These are phyloP conservation scores for Dipodomys spectabilis DNA, from an alignment of 2,113 vertebrate genomes.

Conservation along the genomic window DNA sequence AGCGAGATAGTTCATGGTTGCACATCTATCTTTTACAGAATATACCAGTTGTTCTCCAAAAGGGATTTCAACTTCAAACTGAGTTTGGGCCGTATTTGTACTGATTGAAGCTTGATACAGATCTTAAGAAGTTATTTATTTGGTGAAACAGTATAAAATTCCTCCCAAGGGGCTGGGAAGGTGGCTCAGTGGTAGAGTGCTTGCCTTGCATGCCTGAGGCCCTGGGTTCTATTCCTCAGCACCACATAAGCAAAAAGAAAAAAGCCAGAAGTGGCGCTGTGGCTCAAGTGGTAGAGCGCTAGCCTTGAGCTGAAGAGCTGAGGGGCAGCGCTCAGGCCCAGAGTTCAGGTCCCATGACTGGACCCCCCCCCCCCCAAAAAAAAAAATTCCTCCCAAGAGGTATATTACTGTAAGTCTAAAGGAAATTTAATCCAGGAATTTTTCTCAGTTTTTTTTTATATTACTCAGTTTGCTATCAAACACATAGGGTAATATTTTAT, in stretches of 20 bases:
- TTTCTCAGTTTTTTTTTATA: not conserved
- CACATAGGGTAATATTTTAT: constrained; percentile 50
- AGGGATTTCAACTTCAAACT: constrained; percentile 12
- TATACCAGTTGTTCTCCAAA: not conserved
- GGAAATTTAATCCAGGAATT: constrained; percentile 15
- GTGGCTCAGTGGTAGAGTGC: too few species aligned
- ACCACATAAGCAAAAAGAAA: too few species aligned
- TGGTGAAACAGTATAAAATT: constrained; percentile 25
- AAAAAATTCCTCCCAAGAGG: not conserved
- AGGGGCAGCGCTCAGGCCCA: too few species aligned
- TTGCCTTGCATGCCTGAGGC: too few species aligned
- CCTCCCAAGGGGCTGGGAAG: not conserved
- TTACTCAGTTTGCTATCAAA: not conserved
- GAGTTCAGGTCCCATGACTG: too few species aligned
- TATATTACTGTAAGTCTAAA: constrained; percentile 10
- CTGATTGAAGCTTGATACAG: constrained; percentile 17
- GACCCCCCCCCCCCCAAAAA: too few species aligned
- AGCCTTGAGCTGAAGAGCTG: too few species aligned
- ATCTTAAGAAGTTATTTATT: constrained; percentile 33
- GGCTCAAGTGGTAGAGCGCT: too few species aligned
- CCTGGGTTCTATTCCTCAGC: too few species aligned
- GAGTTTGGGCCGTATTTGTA: not conserved
- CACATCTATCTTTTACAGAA: not conserved
- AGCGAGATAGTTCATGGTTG: not conserved
- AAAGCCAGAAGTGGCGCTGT: too few species aligned